Evolutionary conservation across 2,113 vertebrate species (phyloP).

Genomic region (Strix aluco): DNA sequence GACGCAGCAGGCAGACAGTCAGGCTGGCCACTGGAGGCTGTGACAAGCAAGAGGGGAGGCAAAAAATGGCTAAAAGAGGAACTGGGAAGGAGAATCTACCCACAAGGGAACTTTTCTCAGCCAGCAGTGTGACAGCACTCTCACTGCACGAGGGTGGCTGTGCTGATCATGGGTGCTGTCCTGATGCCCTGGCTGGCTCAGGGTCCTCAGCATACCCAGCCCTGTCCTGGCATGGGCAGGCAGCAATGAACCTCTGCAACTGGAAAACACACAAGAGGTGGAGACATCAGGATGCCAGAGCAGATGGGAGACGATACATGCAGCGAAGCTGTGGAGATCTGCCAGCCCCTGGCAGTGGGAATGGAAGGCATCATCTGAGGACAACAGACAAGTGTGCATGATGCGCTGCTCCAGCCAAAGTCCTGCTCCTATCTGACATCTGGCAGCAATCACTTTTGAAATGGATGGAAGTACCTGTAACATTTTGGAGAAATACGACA

Average conservation of each 20-base stretch:
- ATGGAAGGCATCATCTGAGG: not conserved
- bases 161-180: rapidly evolving
- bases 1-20: not conserved
- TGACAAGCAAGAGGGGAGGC: not conserved
- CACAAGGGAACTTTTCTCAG: not conserved
- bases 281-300: not conserved
- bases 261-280: not conserved
- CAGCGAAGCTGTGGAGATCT: not conserved
- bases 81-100: not conserved
- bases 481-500: not conserved
- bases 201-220: not conserved
- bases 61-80: conserved; percentile 11
- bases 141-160: not conserved
- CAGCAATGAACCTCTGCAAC: not conserved
- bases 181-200: not conserved
- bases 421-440: not conserved
- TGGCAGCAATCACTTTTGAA: not conserved
- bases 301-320: not conserved
- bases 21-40: not conserved
- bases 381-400: not conserved
- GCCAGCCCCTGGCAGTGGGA: not conserved
- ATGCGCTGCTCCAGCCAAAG: not conserved
- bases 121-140: not conserved
- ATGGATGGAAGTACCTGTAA: not conserved
- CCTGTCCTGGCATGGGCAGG: rapidly evolving